Evolutionary conservation across 2,888 invertebrate species (phyloP), one percentile per base, ranked within the genome.

Genomic region (Neoitamus cyanurus): DNA sequence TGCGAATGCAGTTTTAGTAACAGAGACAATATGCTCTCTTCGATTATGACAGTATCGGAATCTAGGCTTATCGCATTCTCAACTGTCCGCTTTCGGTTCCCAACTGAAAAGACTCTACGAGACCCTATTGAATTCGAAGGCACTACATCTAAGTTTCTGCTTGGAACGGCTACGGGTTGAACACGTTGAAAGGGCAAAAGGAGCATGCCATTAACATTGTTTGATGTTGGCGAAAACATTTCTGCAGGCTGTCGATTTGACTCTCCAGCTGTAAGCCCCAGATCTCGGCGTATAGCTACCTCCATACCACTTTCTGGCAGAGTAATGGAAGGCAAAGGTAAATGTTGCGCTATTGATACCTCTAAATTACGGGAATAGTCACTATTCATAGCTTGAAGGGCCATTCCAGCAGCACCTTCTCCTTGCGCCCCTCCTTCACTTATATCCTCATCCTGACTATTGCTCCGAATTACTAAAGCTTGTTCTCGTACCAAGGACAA

Each of bases 1-100:
- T 98, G 97, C 1, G 97, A 96, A 91, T 99, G 98, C 13, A 98
- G 93, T 90, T 97, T 97, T 83, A 98, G 92, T 69, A 99, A 92
- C 80, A 98, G 92, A 0, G 98, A 97, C 87, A 99, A 94, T 86
- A 99, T 96, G 86, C 97, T 98, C 90, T 97, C 97, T 88, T 96
- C 96, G 83, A 97, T 93, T 31, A 93, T 93, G 13, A 95, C 92
- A 46, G 93, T 91, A 83, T 91, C 90, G 48, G 93, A 93, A 84
- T 92, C 92, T 73, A 87, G 87, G 87, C 90, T 89, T 68, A 90
- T 88, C 88, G 92, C 87, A 88, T 91, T 89, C 90, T 91, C 91
- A 2, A 91, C 90, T 5, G 90, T 88, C 1, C 91, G 89, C 83
- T 91, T 90, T 0, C 90, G 88, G 7, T 88, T 89, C 15, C 88